phyloP scores from a whole-genome alignment of 2,888 invertebrate species.

The Dendrolimus houi region DNA sequence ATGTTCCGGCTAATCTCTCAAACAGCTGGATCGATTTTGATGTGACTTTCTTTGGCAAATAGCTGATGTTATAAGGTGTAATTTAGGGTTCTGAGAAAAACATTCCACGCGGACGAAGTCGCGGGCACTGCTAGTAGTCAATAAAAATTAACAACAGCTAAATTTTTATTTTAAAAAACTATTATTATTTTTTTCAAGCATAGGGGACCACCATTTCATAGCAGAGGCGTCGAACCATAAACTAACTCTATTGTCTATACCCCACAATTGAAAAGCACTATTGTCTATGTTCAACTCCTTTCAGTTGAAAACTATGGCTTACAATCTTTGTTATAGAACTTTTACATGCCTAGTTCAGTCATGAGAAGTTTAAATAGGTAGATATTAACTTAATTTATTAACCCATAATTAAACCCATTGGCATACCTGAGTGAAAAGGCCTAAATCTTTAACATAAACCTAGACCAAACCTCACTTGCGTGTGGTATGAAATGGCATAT shows the following conservation, averaged over 20 bases:
- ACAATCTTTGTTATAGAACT: constrained; percentile 7
- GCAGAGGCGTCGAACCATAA: constrained; percentile 18
- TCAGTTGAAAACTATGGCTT: constrained; percentile 3
- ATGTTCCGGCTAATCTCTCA: no score
- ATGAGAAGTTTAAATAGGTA: not conserved
- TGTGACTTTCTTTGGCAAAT: no score
- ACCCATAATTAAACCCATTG: not conserved
- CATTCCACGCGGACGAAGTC: no score
- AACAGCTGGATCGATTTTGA: no score
- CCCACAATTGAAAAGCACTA: constrained; percentile 2
- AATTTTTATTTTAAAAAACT: not conserved
- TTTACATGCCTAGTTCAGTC: not conserved
- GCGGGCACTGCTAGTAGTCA: not conserved
- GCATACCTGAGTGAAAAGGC: not conserved
- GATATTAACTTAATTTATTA: not conserved
- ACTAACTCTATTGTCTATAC: constrained; percentile 16
- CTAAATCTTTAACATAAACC: no score
- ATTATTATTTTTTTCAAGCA: not conserved
- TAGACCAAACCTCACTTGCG: no score
- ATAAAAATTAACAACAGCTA: not conserved
- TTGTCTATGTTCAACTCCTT: constrained; percentile 5
- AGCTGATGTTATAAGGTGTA: not conserved
- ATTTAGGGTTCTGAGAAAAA: not conserved
- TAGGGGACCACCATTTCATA: constrained; percentile 1
- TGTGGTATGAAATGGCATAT: no score